These are phyloP conservation scores for Carcharodon carcharias DNA, from an alignment of 2,797 vertebrate genomes.

Conservation along the genomic window DNA sequence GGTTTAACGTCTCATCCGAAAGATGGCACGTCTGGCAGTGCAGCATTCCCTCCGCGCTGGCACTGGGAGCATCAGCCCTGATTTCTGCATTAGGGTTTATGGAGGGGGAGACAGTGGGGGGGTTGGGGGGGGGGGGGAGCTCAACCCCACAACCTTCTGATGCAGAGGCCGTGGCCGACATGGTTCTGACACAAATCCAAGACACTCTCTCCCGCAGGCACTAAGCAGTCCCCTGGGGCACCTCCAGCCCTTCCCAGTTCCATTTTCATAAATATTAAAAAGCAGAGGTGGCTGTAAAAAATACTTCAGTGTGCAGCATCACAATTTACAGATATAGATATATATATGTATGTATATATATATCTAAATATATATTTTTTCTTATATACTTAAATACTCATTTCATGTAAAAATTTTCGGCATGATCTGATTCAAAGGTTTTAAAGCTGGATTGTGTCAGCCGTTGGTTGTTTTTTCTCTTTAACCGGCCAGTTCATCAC, in stretches of 20 bases:
- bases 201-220: neutral
- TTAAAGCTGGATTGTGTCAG: neutral
- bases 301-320: constrained; percentile 19
- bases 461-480: neutral
- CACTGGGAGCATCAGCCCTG: neutral
- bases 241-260: too few species aligned
- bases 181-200: too few species aligned
- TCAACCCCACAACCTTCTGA: neutral
- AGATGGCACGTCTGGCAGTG: neutral
- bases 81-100: neutral
- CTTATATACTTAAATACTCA: constrained; percentile 4
- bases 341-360: neutral
- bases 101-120: neutral
- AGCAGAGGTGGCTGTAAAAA: neutral
- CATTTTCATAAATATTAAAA: neutral
- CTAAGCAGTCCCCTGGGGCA: neutral
- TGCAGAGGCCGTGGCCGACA: neutral
- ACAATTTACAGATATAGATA: neutral
- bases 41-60: neutral
- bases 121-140: too few species aligned
- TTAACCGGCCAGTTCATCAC: too few species aligned
- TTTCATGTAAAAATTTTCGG: neutral
- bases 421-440: too few species aligned
- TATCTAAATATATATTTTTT: neutral
- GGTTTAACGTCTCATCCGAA: neutral